phyloP scores from a whole-genome alignment of 1,140 invertebrate species.

The Euura lappo region DNA sequence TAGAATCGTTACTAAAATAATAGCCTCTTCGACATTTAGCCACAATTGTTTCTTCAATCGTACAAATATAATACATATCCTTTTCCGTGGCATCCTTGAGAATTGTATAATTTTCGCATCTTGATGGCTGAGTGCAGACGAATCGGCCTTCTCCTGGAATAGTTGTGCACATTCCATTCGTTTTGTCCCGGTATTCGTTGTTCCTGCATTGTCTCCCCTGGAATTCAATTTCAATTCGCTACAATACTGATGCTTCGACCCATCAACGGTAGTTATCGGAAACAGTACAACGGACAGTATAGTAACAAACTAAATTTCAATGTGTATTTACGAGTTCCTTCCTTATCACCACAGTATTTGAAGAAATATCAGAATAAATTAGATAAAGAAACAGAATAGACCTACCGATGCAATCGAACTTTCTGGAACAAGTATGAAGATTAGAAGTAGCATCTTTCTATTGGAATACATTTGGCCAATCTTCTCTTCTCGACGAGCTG shows the following conservation, averaged over 20 bases:
- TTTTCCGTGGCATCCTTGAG: no score
- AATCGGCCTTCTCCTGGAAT: conserved; percentile 39
- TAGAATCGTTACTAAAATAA: no score
- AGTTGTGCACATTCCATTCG: conserved; percentile 52
- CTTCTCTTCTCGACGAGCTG: neutral
- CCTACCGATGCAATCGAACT: neutral
- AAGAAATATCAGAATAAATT: neutral
- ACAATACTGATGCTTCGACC: conserved; percentile 43
- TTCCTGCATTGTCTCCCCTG: conserved; percentile 46
- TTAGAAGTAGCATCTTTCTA: neutral
- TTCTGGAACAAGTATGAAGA: neutral
- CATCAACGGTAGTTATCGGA: neutral
- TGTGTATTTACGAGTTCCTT: neutral
- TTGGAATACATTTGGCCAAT: neutral
- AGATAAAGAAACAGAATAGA: neutral
- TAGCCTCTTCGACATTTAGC: no score
- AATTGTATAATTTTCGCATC: no score
- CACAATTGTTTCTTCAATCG: no score
- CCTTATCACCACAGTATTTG: neutral
- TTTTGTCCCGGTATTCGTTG: conserved; percentile 49
- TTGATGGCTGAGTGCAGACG: no score
- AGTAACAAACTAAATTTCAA: neutral
- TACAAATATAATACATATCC: no score
- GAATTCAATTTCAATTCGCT: conserved; percentile 46
- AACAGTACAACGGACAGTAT: neutral